These are phyloP conservation scores for Papilio aristodemus DNA, from an alignment of 1,140 invertebrate species.

Conservation along the genomic window DNA sequence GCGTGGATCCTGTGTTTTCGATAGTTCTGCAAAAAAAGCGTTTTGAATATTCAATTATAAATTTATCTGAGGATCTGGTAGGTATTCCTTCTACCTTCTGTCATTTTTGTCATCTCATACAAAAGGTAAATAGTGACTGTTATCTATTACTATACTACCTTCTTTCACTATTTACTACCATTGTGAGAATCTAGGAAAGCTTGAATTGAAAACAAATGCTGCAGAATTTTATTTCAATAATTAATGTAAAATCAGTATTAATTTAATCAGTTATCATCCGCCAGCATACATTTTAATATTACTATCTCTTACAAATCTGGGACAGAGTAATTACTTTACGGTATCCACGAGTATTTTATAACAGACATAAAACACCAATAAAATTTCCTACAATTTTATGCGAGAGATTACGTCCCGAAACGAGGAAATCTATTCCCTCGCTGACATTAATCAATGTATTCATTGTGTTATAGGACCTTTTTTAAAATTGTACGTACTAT, in stretches of 20 bases:
- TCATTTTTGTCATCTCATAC: too few species aligned
- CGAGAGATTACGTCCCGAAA: constrained; percentile 23
- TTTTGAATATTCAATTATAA: too few species aligned
- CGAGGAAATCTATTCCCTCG: constrained; percentile 22
- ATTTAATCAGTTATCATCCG: background rate
- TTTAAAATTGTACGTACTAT: background rate
- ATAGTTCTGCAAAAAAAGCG: too few species aligned
- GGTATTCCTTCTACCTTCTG: too few species aligned
- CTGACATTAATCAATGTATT: constrained; percentile 21
- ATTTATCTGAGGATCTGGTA: too few species aligned
- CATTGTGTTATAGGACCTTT: constrained; percentile 20
- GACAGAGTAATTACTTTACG: constrained; percentile 19
- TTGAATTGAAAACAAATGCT: background rate
- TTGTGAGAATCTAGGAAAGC: too few species aligned
- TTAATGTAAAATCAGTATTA: background rate
- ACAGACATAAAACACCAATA: constrained; percentile 25
- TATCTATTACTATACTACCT: too few species aligned
- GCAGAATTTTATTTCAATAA: background rate
- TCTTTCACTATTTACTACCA: too few species aligned
- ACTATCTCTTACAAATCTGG: constrained; percentile 23
- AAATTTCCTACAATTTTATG: constrained; percentile 28
- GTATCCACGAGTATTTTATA: constrained; percentile 27
- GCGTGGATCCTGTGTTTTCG: too few species aligned
- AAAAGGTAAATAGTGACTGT: too few species aligned
- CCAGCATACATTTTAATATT: constrained; percentile 10